A percentile compares a stretch with the other conserved stretches of the same genome.
phyloP scores from a whole-genome alignment of 2,113 vertebrate species.

The Paralichthys olivaceus region DNA sequence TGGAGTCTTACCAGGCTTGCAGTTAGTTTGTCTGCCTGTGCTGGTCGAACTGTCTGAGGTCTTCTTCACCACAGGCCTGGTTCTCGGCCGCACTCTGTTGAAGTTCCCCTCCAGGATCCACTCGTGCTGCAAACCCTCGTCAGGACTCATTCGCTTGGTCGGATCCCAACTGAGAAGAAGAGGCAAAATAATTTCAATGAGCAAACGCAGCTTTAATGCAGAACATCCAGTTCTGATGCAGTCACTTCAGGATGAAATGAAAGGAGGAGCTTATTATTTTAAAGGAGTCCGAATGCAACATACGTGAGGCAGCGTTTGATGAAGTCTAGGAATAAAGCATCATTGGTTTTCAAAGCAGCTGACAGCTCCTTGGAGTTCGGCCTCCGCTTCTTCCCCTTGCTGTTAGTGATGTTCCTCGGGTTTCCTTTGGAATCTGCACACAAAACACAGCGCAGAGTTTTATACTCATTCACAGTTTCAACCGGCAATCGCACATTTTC shows the following conservation, averaged over 20 bases:
- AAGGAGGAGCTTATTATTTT: neutral
- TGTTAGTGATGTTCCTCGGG: constrained; percentile 89
- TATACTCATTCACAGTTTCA: neutral
- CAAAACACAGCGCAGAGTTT: neutral
- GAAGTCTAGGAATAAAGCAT: constrained; percentile 90
- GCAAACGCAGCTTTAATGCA: neutral
- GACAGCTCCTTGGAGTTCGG: constrained; percentile 90
- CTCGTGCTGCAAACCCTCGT: constrained; percentile 88
- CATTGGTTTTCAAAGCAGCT: constrained; percentile 87
- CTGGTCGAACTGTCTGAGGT: constrained; percentile 55
- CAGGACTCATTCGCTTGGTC: constrained; percentile 90
- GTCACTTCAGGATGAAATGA: neutral
- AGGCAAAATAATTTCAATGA: constrained; percentile 7
- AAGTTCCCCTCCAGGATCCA: constrained; percentile 90
- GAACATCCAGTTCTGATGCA: neutral
- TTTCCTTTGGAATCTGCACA: constrained; percentile 91
- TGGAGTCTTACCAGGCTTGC: constrained; percentile 65
- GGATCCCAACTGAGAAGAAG: constrained; percentile 89
- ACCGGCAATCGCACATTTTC: too few species aligned
- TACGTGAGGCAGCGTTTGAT: constrained; percentile 90
- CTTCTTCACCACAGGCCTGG: constrained; percentile 73
- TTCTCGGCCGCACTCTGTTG: constrained; percentile 77
- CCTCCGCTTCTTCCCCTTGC: constrained; percentile 89
- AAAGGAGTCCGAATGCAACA: constrained; percentile 39
- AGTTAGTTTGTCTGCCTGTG: constrained; percentile 66